Percentiles rank a stretch among this genome's conserved stretches.
Evolutionary conservation across 2,113 vertebrate genomes (phyloP).

Genomic region (Hemiscyllium ocellatum): DNA sequence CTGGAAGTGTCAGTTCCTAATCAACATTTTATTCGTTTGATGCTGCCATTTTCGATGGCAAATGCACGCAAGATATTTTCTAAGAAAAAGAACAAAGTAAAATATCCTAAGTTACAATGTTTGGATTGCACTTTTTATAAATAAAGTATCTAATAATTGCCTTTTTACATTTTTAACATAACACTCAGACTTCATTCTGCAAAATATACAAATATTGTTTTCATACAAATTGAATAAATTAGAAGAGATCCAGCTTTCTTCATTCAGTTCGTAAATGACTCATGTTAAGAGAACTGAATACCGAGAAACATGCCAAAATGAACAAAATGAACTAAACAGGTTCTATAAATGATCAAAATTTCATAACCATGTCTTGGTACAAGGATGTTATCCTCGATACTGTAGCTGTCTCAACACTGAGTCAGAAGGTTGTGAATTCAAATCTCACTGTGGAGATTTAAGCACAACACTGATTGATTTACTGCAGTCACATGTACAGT

Average conservation of each 20-base stretch:
- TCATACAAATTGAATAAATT: neutral
- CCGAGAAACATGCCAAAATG: neutral
- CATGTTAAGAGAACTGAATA: neutral
- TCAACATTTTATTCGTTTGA: neutral
- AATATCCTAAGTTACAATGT: neutral
- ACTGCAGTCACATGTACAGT: too few species aligned
- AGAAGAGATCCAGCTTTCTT: neutral
- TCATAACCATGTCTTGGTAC: neutral
- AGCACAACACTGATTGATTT: neutral
- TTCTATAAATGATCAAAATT: neutral
- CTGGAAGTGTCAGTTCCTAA: neutral
- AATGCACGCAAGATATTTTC: neutral
- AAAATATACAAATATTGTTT: neutral
- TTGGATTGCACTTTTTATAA: neutral
- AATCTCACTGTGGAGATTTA: neutral
- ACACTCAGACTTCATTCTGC: neutral
- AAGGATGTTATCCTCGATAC: neutral
- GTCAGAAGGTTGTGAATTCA: neutral
- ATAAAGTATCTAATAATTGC: neutral
- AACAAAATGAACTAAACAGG: neutral
- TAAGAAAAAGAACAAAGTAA: neutral
- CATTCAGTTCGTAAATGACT: neutral
- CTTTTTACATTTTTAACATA: neutral
- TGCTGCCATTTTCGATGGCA: neutral
- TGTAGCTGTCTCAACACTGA: neutral